These are phyloP conservation scores for Heteractis magnifica DNA, from an alignment of 92 coral and sea anemone species.

Conservation along the genomic window DNA sequence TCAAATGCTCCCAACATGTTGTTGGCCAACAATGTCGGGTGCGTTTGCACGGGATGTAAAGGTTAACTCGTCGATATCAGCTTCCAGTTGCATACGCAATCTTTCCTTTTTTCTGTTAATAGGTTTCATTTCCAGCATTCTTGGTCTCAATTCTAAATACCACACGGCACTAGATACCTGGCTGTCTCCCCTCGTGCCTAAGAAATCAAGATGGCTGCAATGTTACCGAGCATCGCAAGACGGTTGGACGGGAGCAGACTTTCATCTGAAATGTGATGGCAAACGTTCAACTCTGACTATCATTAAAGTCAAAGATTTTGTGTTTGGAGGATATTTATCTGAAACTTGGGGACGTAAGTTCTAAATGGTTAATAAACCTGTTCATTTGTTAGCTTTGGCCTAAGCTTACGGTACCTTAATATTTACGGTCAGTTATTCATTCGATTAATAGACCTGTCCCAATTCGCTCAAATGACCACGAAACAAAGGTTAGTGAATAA, in stretches of 20 bases:
- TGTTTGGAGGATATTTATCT: constrained; percentile 74
- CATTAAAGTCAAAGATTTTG: constrained; percentile 47
- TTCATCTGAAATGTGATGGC: constrained; percentile 38
- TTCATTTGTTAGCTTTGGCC: too few species aligned
- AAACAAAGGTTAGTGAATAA: too few species aligned
- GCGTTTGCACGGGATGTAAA: too few species aligned
- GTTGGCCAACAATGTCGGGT: too few species aligned
- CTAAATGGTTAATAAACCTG: too few species aligned
- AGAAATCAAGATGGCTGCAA: constrained; percentile 45
- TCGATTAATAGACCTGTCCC: too few species aligned
- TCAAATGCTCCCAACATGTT: too few species aligned
- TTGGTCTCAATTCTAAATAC: constrained; percentile 47
- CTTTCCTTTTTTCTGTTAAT: not conserved
- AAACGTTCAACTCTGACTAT: constrained; percentile 45
- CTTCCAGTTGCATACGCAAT: not conserved
- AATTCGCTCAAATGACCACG: too few species aligned
- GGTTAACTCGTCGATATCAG: not conserved
- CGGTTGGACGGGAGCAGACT: constrained; percentile 40
- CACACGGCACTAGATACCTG: constrained; percentile 49
- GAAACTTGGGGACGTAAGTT: constrained; percentile 57
- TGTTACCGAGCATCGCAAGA: constrained; percentile 60
- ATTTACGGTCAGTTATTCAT: too few species aligned
- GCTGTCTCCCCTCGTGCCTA: constrained; percentile 46
- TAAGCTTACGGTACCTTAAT: too few species aligned
- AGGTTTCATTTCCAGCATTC: constrained; percentile 53